Conservation (phyloP, 2,113 vertebrate genomes). For the Micronisus gabar region DNA sequence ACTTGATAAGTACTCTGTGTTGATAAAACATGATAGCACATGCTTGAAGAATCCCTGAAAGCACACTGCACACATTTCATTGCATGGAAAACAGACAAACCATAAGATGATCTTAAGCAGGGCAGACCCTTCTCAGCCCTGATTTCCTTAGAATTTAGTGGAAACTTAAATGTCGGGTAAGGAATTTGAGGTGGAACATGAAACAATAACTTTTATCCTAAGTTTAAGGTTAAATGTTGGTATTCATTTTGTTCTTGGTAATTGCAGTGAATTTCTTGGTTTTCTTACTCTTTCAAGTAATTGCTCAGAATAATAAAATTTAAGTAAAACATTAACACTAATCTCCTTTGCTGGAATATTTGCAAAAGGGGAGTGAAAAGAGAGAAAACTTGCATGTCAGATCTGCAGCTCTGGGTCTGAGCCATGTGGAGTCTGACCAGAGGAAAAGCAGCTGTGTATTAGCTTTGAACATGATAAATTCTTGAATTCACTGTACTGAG, state of each 20-base stretch:
- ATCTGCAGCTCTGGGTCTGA: not conserved
- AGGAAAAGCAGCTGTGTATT: not conserved
- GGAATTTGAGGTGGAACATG: not conserved
- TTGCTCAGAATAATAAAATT: not conserved
- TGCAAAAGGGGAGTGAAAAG: not conserved
- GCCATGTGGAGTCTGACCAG: not conserved
- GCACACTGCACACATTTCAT: not conserved
- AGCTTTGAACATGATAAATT: not conserved
- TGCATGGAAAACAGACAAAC: not conserved
- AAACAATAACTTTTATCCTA: not conserved
- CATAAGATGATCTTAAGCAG: not conserved
- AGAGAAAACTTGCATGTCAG: not conserved
- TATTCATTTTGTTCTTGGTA: not conserved
- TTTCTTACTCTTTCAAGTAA: not conserved
- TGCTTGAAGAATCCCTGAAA: not conserved
- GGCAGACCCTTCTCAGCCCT: not conserved
- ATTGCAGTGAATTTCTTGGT: not conserved
- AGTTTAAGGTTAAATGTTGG: not conserved
- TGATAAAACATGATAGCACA: not conserved
- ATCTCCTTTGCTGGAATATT: not conserved
- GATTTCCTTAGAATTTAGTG: not conserved
- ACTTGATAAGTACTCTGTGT: not conserved
- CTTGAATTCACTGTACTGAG: not conserved
- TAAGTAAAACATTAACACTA: not conserved
- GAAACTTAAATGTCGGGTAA: not conserved